Evolutionary conservation across 2,113 vertebrate genomes (phyloP).

Genomic region (Theropithecus gelada): DNA sequence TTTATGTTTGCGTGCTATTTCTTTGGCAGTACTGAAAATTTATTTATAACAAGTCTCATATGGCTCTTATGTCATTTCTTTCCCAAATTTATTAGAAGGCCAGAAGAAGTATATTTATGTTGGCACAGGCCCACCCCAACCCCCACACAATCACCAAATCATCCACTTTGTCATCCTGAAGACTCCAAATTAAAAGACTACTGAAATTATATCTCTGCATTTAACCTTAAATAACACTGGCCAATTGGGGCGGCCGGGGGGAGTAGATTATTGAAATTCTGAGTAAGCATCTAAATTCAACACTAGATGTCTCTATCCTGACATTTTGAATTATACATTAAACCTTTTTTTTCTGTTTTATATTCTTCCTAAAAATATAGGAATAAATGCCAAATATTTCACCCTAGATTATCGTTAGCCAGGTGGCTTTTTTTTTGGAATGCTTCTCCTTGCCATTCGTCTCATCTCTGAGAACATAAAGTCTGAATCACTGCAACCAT

Average conservation of each 20-base stretch:
- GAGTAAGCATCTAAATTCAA: neutral
- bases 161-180: neutral
- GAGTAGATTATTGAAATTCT: neutral
- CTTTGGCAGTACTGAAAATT: too few relatives aligned
- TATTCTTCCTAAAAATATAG: neutral
- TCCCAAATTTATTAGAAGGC: neutral
- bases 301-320: conserved; percentile 31
- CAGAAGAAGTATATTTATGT: neutral
- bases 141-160: neutral
- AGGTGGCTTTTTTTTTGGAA: neutral
- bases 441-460: neutral
- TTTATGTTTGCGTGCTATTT: too few relatives aligned
- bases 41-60: neutral
- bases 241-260: neutral
- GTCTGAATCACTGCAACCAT: neutral
- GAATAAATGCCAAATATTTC: neutral
- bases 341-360: neutral
- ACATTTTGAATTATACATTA: neutral
- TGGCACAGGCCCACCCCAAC: rapidly evolving
- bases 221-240: neutral
- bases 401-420: neutral
- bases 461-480: neutral
- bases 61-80: neutral
- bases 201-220: neutral
- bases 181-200: neutral